Base-by-base conservation (phyloP, 2,797 vertebrate species). In the Myotis findleyi region DNA sequence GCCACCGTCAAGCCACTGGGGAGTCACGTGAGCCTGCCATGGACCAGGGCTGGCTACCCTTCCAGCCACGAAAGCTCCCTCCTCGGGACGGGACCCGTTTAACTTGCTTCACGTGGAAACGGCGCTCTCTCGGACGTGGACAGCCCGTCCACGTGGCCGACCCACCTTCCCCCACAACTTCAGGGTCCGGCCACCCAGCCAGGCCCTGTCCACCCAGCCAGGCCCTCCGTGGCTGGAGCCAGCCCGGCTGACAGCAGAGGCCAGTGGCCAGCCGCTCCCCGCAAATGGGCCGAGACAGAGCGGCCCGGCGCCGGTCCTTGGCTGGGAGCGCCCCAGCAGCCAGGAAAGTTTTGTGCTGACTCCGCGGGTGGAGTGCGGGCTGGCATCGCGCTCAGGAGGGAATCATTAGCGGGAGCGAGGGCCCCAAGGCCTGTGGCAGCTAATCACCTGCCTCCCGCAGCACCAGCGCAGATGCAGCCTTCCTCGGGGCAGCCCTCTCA, bases 391-490 rank as follows among this genome's bases (percentile, higher is more conserved):
- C 97, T 97, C 98, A 95, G 41, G 23, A 90, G 93, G 96, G 94
- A 91, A 21, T 97, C 97, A 91, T 97, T 97, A 97, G 93, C 18
- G 94, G 18, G 30, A 89, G 11, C 2, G 71, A 94, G 86, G 95
- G 96, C 97, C 93, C 75, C 69, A 59, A 96, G 96, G 92, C 93
- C 96, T 86, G 4, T 30, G 96, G 80, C 97, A 97, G 93, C 97
- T 98, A 97, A 59, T 59, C 57, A 27, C 57, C 57, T 6, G 57
- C 57, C 57, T 59, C 57, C 57, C 11, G 23, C 57, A 25, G 23
- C 55, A 8, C 55, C 9, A 2, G 8, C 79, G 3, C 38, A 41
- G 55, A 21, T 2, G 57, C 79, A 5, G 79, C 57, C 57, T 1
- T 21, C 57, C 89, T 77, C 66, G 55, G 57, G 95, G 95, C 86